These are phyloP conservation scores for Gobio gobio DNA, from an alignment of 2,113 vertebrate species.

Conservation along the genomic window DNA sequence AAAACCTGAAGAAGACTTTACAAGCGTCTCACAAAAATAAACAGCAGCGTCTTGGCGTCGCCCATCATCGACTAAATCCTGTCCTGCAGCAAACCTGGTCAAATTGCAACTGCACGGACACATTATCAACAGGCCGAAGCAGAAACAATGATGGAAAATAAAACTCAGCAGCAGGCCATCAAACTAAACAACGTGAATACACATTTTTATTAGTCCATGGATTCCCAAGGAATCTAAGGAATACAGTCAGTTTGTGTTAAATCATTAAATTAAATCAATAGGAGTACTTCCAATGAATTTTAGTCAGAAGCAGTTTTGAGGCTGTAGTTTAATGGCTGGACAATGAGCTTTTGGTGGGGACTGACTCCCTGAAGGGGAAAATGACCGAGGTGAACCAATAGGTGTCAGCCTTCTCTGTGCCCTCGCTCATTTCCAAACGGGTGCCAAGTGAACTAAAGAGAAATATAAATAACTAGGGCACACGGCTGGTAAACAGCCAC, in stretches of 20 bases:
- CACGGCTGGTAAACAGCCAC: constrained; percentile 4
- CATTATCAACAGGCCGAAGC: not conserved
- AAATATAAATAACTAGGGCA: constrained; percentile 33
- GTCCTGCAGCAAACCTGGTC: not conserved
- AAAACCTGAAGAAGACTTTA: not conserved
- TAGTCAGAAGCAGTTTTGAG: not conserved
- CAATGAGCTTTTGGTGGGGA: too few relatives aligned
- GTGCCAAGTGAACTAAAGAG: constrained; percentile 29
- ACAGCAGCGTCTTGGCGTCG: not conserved
- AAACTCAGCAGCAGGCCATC: not conserved
- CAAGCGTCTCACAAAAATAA: not conserved
- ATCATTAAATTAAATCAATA: not conserved
- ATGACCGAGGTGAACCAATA: constrained; percentile 67
- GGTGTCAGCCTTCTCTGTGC: constrained; percentile 72
- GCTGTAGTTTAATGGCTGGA: not conserved
- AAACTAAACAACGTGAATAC: too few relatives aligned
- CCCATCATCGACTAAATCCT: not conserved
- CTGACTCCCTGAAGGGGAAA: constrained; percentile 29
- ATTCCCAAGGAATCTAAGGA: not conserved
- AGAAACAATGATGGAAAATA: too few relatives aligned
- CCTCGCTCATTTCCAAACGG: constrained; percentile 10
- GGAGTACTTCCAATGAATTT: not conserved
- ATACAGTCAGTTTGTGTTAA: not conserved
- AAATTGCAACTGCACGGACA: not conserved
- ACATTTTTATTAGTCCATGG: not conserved